These are phyloP conservation scores for Pollenia labialis DNA, from an alignment of 2,888 invertebrate species.

Conservation along the genomic window DNA sequence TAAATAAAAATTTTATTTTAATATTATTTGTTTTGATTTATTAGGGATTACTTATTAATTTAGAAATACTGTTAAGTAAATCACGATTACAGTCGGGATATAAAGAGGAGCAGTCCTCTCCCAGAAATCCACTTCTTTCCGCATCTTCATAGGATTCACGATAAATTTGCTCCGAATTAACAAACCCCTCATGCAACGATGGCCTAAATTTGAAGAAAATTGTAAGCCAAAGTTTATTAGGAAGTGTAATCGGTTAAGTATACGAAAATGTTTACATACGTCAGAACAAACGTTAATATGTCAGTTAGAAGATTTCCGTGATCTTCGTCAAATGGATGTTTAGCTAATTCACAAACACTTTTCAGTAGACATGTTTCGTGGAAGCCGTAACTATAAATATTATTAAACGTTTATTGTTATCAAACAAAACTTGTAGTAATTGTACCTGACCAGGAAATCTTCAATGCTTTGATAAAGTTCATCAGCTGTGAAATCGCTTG, in stretches of 20 bases:
- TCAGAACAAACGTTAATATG: slow-evolving; percentile 87
- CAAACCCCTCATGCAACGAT: slow-evolving; percentile 86
- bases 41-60: slow-evolving; percentile 14
- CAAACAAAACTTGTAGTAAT: slow-evolving; percentile 64
- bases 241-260: background rate
- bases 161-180: slow-evolving; percentile 84
- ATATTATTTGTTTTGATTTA: background rate
- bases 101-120: slow-evolving; percentile 79
- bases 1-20: slow-evolving; percentile 11
- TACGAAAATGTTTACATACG: slow-evolving; percentile 85
- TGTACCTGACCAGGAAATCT: slow-evolving; percentile 77
- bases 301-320: slow-evolving; percentile 87
- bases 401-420: background rate
- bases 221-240: slow-evolving; percentile 19
- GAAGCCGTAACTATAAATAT: slow-evolving; percentile 86
- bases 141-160: slow-evolving; percentile 81
- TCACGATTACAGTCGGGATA: slow-evolving; percentile 80
- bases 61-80: slow-evolving; percentile 75
- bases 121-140: slow-evolving; percentile 80
- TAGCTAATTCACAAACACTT: slow-evolving; percentile 88
- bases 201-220: slow-evolving; percentile 82
- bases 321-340: slow-evolving; percentile 86
- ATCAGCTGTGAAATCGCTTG: slow-evolving; percentile 82
- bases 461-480: slow-evolving; percentile 82
- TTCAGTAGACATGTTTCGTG: slow-evolving; percentile 89